Conservation (phyloP, 2,888 invertebrate species). For the Chironomus riparius region DNA sequence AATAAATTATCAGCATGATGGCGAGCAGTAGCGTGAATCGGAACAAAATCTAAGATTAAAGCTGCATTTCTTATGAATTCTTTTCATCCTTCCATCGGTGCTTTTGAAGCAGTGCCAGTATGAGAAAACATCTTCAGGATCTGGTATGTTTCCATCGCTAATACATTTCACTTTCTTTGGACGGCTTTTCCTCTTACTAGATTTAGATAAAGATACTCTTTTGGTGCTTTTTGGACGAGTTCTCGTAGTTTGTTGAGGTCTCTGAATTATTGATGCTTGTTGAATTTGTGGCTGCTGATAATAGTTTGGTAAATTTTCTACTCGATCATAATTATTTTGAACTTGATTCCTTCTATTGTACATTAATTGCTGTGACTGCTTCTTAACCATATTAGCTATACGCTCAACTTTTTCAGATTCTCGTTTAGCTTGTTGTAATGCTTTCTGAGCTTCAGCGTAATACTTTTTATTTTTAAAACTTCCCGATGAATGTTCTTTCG, state of each 20-base stretch:
- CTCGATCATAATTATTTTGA: neutral
- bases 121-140: constrained; percentile 42
- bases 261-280: neutral
- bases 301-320: neutral
- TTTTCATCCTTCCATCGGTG: constrained; percentile 39
- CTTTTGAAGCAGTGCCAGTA: constrained; percentile 45
- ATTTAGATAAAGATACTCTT: neutral
- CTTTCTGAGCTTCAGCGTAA: constrained; percentile 38
- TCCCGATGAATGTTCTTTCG: neutral
- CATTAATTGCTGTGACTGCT: constrained; percentile 22
- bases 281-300: neutral
- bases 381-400: constrained; percentile 36
- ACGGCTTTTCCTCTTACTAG: neutral
- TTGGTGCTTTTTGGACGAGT: neutral
- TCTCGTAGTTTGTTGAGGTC: neutral
- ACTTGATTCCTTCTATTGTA: neutral
- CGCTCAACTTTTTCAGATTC: constrained; percentile 31
- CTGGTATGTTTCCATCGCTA: constrained; percentile 44
- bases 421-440: constrained; percentile 37
- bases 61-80: constrained; percentile 44
- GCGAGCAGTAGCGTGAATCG: constrained; percentile 42
- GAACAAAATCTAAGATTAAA: constrained; percentile 44
- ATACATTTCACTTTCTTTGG: constrained; percentile 35
- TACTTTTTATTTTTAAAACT: constrained; percentile 7
- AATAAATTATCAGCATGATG: constrained; percentile 27